Percentiles rank a stretch among this genome's conserved stretches.
These are phyloP conservation scores for Alcedo atthis DNA, from an alignment of 2,797 vertebrate species.

Conservation along the genomic window DNA sequence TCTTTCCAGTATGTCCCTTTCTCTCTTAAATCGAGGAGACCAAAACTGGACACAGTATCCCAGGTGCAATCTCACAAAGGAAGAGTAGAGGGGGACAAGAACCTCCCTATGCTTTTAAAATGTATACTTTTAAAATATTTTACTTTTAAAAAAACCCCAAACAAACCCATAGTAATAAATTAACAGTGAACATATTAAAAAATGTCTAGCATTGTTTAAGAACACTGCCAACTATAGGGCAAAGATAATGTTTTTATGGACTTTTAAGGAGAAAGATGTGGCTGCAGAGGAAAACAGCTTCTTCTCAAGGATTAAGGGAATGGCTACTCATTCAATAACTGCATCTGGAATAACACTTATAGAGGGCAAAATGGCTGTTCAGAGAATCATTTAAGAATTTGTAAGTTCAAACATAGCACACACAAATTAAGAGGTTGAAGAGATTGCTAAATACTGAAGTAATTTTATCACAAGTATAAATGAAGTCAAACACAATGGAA, in stretches of 20 bases:
- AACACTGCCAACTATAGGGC: not conserved
- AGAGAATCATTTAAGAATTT: not conserved
- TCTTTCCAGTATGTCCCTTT: too few species aligned
- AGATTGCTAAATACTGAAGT: not conserved
- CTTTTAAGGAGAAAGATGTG: not conserved
- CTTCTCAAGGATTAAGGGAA: not conserved
- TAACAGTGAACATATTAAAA: not conserved
- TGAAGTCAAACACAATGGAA: constrained; percentile 1
- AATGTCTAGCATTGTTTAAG: not conserved
- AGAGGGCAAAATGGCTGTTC: not conserved
- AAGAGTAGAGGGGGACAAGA: too few species aligned
- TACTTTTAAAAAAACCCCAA: too few species aligned
- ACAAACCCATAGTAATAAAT: not conserved
- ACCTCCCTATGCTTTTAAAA: too few species aligned
- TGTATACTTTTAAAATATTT: too few species aligned
- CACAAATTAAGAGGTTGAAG: not conserved
- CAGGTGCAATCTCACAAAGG: too few species aligned
- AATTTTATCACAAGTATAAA: not conserved
- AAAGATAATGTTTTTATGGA: not conserved
- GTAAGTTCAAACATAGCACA: not conserved
- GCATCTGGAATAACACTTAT: not conserved
- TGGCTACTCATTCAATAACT: not conserved
- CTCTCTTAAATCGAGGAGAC: too few species aligned
- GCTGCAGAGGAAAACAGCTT: not conserved
- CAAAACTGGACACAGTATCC: too few species aligned